Conservation (phyloP, 2,113 vertebrate species). For the Tragelaphus scriptus region DNA sequence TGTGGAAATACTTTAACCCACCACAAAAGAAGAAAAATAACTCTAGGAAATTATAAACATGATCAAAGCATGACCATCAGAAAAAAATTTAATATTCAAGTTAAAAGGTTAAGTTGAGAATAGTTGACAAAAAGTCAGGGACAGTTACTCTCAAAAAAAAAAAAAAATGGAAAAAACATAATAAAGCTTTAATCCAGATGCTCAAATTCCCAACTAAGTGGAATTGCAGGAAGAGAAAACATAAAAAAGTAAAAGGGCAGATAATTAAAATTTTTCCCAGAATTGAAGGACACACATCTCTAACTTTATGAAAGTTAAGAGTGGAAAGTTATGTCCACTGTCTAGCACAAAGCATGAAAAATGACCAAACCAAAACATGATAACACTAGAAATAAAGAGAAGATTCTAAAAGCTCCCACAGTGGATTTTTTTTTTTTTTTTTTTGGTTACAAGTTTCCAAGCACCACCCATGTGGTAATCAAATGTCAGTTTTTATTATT, state of each 20-base stretch:
- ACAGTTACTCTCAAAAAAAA: neutral
- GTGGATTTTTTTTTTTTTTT: neutral
- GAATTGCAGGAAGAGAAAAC: constrained; percentile 15
- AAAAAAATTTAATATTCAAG: neutral
- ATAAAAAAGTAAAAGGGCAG: neutral
- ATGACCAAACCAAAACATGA: neutral
- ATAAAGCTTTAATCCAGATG: neutral
- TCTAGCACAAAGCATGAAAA: neutral
- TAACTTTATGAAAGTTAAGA: neutral
- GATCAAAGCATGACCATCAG: neutral
- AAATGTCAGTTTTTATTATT: neutral
- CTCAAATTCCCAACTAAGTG: neutral
- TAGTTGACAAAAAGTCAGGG: neutral
- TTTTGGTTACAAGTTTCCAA: constrained; percentile 23
- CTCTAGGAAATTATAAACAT: neutral
- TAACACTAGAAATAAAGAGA: neutral
- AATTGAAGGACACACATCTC: neutral
- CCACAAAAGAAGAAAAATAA: neutral
- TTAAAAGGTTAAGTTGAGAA: neutral
- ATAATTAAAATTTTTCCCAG: neutral
- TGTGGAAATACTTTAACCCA: neutral
- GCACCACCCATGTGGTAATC: neutral
- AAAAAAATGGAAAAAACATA: neutral
- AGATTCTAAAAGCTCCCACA: neutral
- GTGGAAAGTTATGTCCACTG: neutral